Base-by-base conservation (phyloP, 2,888 invertebrate genomes). In the Eurytoma californica region DNA sequence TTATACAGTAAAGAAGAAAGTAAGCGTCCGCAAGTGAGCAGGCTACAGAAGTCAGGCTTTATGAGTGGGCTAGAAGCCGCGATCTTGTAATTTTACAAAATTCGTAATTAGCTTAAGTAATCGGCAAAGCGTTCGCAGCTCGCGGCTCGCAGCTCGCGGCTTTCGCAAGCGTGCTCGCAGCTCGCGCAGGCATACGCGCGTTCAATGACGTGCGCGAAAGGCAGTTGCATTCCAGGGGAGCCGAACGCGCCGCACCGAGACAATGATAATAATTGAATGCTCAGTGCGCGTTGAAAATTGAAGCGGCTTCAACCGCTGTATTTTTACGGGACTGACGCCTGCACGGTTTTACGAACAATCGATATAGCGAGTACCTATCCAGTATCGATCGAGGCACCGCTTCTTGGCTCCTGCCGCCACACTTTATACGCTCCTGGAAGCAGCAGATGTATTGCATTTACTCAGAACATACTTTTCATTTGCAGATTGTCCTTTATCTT, bases 181-280 rank as follows among this genome's bases (percentile, higher is more conserved):
- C 70, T 0, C 13, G 51, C 53, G 61, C 61, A 72, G 61, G 72
- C 39, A 7, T 39, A 12, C 28, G 5, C 53, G 53, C 55, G 55
- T 68, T 68, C 68, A 68, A 68, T 53, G 68, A 72, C 72, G 53
- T 60, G 5, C 63, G 72, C 60, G 72, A 72, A 72, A 72, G 72
- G 72, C 72, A 18, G 16, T 20, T 3, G 60, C 57, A 57, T 70
- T 49, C 57, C 20, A 39, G 20, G 30, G n/a, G 14, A 4, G 18
- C 60, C 72, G 55, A 2, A n/a, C 39, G 57, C 20, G 1, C 57
- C 4, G 18, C 14, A 13, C 2, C 18, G 20, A 18, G 28, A 28
- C 28, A 39, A 72, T 51, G 72, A 63, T 72, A 51, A 72, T 63
- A 72, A 72, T 70, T 70, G 70, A 72, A 70, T 47, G 60, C 14